Base-by-base conservation (phyloP, 2,113 vertebrate genomes). In the Halichoerus grypus region DNA sequence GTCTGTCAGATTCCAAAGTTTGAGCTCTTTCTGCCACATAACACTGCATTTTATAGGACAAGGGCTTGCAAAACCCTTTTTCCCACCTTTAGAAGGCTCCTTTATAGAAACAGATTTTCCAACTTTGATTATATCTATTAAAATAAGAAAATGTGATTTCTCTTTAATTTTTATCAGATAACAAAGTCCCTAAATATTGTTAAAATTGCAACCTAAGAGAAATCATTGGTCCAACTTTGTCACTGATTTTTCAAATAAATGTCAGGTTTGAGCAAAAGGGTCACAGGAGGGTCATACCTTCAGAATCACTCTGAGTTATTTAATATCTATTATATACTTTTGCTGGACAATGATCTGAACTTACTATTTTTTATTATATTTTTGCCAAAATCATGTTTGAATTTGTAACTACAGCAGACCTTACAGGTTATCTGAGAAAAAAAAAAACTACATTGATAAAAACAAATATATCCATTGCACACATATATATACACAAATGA, bases 341-440 rank as follows among this genome's bases (percentile, higher is more conserved):
- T 96, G 33, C 81, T 49, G 31, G 12, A 11, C 59, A 93, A 85
- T 46, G 42, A 69, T 82, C 46, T 49, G 51, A 83, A 65, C 87
- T 63, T 74, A 53, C 21, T n/a, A 74, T 39, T 80, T 95, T 87
- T 94, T 36, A 57, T 51, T 82, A 16, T 31, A 28, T 24, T 28
- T 85, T 91, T 85, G 79, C 15, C 16, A 80, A 93, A 96, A 74
- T 93, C 19, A 63, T 74, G 69, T 95, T 93, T 88, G 28, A 88
- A 84, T 39, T 61, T 80, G 11, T 42, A 93, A 83, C 96, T 46
- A 89, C 33, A 31, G 71, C 19, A 91, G 53, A 87, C 2, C 16
- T 87, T 93, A 77, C 31, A 87, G 39, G 28, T 39, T 94, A 51
- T 49, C 9, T 85, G 36, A 88, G 36, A 94, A 96, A 93, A 95